These are phyloP conservation scores for Harpagus bidentatus DNA, from an alignment of 2,113 vertebrate genomes.

Conservation along the genomic window DNA sequence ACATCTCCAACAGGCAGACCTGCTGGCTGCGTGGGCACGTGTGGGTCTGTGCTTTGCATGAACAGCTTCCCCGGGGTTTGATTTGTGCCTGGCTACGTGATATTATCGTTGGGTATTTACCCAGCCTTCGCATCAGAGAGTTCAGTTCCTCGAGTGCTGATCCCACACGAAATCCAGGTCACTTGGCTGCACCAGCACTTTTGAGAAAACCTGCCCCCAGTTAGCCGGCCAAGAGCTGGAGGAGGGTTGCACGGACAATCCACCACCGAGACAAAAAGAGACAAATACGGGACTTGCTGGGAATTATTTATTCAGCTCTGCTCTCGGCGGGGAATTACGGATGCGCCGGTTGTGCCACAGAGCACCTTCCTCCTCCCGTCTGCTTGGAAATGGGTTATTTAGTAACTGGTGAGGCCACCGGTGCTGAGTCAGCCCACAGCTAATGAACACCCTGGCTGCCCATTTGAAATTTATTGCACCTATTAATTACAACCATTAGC, in stretches of 20 bases:
- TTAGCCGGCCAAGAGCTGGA: neutral
- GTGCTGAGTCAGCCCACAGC: constrained; percentile 74
- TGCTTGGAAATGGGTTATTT: constrained; percentile 70
- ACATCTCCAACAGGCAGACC: neutral
- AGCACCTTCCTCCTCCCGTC: neutral
- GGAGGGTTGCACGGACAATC: neutral
- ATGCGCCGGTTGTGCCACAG: neutral
- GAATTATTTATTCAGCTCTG: neutral
- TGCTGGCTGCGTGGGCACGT: neutral
- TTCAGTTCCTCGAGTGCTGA: neutral
- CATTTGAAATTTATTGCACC: constrained; percentile 69
- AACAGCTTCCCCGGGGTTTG: neutral
- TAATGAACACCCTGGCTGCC: constrained; percentile 73
- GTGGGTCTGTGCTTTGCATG: neutral
- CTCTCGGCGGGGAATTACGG: neutral
- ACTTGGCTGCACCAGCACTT: neutral
- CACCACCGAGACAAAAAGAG: neutral
- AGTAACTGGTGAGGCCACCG: constrained; percentile 67
- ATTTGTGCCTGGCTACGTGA: fast-evolving
- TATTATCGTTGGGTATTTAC: fast-evolving
- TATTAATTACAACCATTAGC: constrained; percentile 75
- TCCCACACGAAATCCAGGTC: neutral
- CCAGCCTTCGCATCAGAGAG: neutral
- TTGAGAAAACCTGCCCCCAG: neutral
- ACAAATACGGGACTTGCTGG: neutral